A percentile compares a stretch with the other conserved stretches of the same genome.
Evolutionary conservation across 2,888 invertebrate species (phyloP).

Genomic region (Atethmia centrago): DNA sequence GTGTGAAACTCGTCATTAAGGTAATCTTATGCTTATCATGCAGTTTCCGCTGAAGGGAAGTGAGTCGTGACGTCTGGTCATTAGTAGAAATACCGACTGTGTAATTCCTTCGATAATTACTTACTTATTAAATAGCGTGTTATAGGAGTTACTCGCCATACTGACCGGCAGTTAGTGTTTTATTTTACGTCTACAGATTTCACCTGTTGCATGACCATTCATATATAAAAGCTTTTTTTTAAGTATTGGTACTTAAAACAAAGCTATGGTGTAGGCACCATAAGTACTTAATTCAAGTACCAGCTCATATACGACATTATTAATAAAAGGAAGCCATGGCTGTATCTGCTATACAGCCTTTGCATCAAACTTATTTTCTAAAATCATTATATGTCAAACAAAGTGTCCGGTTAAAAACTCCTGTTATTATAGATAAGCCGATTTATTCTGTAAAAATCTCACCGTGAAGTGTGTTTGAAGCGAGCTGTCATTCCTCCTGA

Average conservation of each 20-base stretch:
- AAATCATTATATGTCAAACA: neutral
- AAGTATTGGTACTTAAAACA: too few species aligned
- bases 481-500: too few species aligned
- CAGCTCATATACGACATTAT: too few species aligned
- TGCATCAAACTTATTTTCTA: neutral
- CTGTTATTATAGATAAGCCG: neutral
- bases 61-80: conserved; percentile 11
- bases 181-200: neutral
- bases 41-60: conserved; percentile 43
- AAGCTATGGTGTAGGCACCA: too few species aligned
- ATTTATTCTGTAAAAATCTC: too few species aligned
- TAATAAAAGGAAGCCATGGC: too few species aligned
- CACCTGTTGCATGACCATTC: neutral
- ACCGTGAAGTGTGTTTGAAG: too few species aligned
- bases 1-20: conserved; percentile 28
- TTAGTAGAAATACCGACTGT: conserved; percentile 26
- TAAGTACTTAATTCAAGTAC: too few species aligned
- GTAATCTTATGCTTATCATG: conserved; percentile 45
- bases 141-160: neutral
- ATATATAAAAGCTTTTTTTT: neutral
- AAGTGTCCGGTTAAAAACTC: neutral
- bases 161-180: neutral
- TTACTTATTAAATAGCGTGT: neutral
- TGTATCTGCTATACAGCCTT: neutral
- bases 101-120: conserved; percentile 17